Evolutionary conservation across 2,888 invertebrate species (phyloP).

Genomic region (Lasioglossum vierecki): DNA sequence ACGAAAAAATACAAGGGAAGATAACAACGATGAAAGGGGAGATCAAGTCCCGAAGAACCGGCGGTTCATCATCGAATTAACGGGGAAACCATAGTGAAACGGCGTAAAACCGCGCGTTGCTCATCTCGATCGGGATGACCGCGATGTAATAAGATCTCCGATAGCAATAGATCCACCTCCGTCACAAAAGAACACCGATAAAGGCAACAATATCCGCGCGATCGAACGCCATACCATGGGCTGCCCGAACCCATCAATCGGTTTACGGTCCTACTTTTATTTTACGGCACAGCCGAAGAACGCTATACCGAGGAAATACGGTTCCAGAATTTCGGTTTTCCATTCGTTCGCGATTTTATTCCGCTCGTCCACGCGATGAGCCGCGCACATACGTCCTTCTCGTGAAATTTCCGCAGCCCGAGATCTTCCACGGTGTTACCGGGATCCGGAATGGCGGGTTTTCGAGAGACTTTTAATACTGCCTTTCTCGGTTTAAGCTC

Average conservation of each 20-base stretch:
- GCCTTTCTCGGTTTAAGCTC: constrained; percentile 4
- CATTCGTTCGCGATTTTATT: constrained; percentile 2
- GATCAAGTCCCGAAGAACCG: background rate
- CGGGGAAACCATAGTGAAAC: background rate
- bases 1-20: background rate
- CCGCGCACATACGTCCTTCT: background rate
- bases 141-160: background rate
- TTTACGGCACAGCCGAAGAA: constrained; percentile 22
- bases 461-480: constrained; percentile 17
- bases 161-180: background rate
- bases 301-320: background rate
- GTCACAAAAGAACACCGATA: constrained; percentile 23
- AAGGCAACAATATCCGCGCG: constrained; percentile 30
- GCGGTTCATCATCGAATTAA: background rate
- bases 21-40: background rate
- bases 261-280: constrained; percentile 32
- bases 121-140: background rate
- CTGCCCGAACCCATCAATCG: background rate
- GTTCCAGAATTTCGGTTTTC: constrained; percentile 23
- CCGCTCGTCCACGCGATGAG: background rate
- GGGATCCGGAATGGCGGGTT: background rate
- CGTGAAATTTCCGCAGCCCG: background rate
- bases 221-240: constrained; percentile 14
- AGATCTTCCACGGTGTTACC: background rate
- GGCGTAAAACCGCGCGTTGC: background rate